Base-by-base conservation (phyloP, 2,888 invertebrate genomes). In the Chironomus tentans region DNA sequence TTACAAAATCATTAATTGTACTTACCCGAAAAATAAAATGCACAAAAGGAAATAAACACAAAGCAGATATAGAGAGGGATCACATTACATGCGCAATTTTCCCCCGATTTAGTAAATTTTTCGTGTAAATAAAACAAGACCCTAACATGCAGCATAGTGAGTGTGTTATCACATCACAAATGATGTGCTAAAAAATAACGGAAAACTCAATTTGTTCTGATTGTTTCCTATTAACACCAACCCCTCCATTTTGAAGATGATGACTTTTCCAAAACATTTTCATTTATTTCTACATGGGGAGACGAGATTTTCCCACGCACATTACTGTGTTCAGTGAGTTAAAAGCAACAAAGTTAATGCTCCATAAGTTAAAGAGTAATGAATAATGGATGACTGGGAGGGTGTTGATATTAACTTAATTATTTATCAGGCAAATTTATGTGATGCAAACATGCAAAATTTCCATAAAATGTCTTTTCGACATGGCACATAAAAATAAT, bases 161-260 rank as follows among this genome's bases (percentile, higher is more conserved):
- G 56, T 56, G 5, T 56, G 56, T 15, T 56, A 56, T 56, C 56
- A 56, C 7, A 18, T 15, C n/a, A 6, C 24, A 46, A 24, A 71
- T 71, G 71, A 71, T 71, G 71, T 71, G 71, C 71, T 56, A 24
- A 71, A 71, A 48, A 22, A 24, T 71, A 56, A 71, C 71, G 71
- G 71, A 71, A 71, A 71, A 71, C 22, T 56, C 70, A 70, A 70
- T 70, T 70, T 70, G 47, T 70, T 70, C 47, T 47, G 47, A 70
- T 70, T 70, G 70, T 70, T 50, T 50, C 71, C 71, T 18, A 71
- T 71, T 71, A 56, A 71, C 71, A 50, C 50, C 71, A 50, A 56
- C 71, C 56, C 56, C 18, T 65, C 21, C 65, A 21, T 24, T 10
- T 65, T 24, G 21, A 13, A 21, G 56, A n/a, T n/a, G 18, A 56